phyloP scores from a whole-genome alignment of 2,888 invertebrate genomes.

The Phania funesta region DNA sequence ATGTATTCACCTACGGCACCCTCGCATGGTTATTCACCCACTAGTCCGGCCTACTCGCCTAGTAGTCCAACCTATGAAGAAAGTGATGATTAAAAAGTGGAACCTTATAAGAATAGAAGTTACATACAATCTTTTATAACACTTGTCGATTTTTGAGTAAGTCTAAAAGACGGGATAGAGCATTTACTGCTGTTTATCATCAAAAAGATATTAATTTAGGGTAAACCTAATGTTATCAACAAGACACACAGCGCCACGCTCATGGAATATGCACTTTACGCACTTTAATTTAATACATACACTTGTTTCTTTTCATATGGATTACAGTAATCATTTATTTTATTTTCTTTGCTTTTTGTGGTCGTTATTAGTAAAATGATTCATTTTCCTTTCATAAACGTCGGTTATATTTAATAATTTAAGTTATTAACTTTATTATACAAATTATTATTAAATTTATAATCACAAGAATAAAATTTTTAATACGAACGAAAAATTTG shows the following conservation, averaged over 20 bases:
- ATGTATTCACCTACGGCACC: constrained; percentile 90
- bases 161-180: background rate
- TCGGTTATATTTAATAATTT: no score
- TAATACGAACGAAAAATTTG: no score
- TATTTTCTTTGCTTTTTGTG: no score
- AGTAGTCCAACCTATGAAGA: constrained; percentile 82
- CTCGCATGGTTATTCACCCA: constrained; percentile 87
- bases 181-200: constrained; percentile 24
- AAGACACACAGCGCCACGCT: background rate
- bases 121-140: background rate
- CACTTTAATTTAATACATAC: no score
- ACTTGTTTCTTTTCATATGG: no score
- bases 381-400: no score
- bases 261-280: background rate
- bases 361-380: no score
- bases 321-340: no score
- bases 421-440: no score
- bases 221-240: constrained; percentile 27
- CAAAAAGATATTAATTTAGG: constrained; percentile 1
- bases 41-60: constrained; percentile 86
- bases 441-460: no score
- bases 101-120: background rate
- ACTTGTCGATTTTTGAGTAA: background rate
- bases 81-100: constrained; percentile 72
- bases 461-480: no score